Percentiles rank a stretch among this genome's conserved stretches.
Conservation (phyloP, 2,797 vertebrate species). For the Danio kyathit region DNA sequence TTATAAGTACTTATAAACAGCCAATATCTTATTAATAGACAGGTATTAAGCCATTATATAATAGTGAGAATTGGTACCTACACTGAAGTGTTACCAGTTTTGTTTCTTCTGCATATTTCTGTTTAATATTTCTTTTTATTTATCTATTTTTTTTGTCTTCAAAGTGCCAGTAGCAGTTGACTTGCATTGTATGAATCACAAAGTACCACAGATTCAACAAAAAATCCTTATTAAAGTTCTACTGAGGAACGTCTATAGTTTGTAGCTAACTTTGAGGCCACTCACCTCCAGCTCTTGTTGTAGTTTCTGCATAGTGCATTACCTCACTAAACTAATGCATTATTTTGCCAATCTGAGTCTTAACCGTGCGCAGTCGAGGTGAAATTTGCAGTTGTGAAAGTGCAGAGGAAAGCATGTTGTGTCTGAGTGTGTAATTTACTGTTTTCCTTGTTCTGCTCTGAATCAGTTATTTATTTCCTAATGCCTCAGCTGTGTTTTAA, state of each 20-base stretch:
- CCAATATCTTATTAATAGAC: too few species aligned
- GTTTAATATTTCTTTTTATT: too few species aligned
- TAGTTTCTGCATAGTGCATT: background rate
- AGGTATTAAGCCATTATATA: too few species aligned
- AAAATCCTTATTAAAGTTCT: background rate
- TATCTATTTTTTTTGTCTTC: too few species aligned
- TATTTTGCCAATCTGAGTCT: background rate
- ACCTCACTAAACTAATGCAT: background rate
- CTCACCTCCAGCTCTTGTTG: background rate
- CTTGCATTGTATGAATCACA: too few species aligned
- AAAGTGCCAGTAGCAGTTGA: too few species aligned
- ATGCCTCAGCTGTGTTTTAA: slow-evolving; percentile 44
- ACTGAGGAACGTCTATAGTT: background rate
- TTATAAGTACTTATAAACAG: too few species aligned
- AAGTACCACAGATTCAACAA: too few species aligned
- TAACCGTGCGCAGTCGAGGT: background rate
- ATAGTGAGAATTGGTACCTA: too few species aligned
- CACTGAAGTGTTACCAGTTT: too few species aligned
- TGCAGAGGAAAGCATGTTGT: background rate
- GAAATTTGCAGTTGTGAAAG: background rate
- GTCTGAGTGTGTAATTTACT: background rate
- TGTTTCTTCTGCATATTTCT: too few species aligned
- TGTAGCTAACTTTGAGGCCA: background rate
- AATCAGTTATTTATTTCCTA: slow-evolving; percentile 35
- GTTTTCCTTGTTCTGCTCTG: slow-evolving; percentile 21